Percentiles rank a stretch among this genome's conserved stretches.
phyloP scores from a whole-genome alignment of 2,797 vertebrate genomes.

The Chaenodraco wilsoni region DNA sequence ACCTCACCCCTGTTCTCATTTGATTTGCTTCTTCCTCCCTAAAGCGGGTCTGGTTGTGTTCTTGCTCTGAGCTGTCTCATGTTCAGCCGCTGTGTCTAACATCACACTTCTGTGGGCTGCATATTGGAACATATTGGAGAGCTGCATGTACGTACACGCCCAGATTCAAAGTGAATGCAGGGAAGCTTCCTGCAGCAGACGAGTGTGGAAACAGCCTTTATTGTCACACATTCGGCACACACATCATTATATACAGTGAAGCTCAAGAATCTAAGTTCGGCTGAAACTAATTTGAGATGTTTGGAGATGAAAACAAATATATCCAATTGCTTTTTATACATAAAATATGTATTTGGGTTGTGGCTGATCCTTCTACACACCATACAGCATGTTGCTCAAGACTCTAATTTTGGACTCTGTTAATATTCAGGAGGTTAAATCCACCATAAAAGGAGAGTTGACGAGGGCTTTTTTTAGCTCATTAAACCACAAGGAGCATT shows the following conservation, averaged over 20 bases:
- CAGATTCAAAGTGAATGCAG: background rate
- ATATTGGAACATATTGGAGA: background rate
- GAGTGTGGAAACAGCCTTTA: background rate
- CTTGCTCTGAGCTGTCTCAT: background rate
- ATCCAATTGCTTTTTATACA: background rate
- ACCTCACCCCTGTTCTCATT: background rate
- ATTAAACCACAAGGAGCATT: constrained; percentile 37
- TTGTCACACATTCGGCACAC: background rate
- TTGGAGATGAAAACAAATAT: no score
- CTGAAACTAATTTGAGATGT: no score
- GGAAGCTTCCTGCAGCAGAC: background rate
- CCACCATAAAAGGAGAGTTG: background rate
- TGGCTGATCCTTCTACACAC: no score
- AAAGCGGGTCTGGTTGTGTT: background rate
- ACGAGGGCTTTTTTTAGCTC: constrained; percentile 12
- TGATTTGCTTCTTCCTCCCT: background rate
- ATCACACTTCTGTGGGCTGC: background rate
- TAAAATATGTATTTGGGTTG: background rate
- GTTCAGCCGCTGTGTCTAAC: background rate
- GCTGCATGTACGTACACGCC: background rate
- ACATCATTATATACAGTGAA: background rate
- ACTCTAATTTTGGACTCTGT: background rate
- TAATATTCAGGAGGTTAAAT: background rate
- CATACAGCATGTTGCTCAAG: background rate
- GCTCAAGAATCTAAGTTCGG: background rate